Base-by-base conservation (phyloP, 2,888 invertebrate species). In the Exephanes ischioxanthus region DNA sequence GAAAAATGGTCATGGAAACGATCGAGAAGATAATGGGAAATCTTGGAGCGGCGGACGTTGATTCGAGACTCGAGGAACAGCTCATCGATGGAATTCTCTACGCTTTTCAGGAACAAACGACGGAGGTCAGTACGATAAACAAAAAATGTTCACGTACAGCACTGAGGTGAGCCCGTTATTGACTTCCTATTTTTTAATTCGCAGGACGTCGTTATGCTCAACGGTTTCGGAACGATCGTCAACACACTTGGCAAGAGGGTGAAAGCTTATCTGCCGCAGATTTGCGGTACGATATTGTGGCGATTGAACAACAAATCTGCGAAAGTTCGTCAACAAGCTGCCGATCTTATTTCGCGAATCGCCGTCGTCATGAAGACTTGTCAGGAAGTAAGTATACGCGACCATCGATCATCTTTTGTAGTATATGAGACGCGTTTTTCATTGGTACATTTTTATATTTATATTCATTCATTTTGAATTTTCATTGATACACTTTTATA, bases 1-100 rank as follows among this genome's bases (percentile, higher is more conserved):
- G 99, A 85, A 99, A 99, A 95, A 99, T 99, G 99, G 99, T 99
- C 2, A 99, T 99, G 99, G 99, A 99, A 94, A 99, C 99, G 0
- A 99, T 99, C 83, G 99, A 99, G 94, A 99, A 99, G 94, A 99
- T 99, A 82, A 98, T 99, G 96, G 98, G 98, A 3, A 99, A 99
- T 94, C 95, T 99, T 85, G 99, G 99, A 22, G 99, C 99, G 0
- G 98, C 99, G 0, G 99, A 99, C 92, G 99, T 99, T 73, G 99
- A 99, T 94, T 98, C 99, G 0, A 96, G 99, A 63, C 95, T 99
- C 3, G 99, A 99, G 94, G 99, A 99, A 94, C 99, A 99, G 92
- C 96, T 99, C 48, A 99, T 99, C 94, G 99, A 99, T 93, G 99
- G 99, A 89, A 99, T 99, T 89, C 95, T 99, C 61, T 99, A 99